Evolutionary conservation across 2,113 vertebrate species (phyloP).

Genomic region (Salvelinus sp.): DNA sequence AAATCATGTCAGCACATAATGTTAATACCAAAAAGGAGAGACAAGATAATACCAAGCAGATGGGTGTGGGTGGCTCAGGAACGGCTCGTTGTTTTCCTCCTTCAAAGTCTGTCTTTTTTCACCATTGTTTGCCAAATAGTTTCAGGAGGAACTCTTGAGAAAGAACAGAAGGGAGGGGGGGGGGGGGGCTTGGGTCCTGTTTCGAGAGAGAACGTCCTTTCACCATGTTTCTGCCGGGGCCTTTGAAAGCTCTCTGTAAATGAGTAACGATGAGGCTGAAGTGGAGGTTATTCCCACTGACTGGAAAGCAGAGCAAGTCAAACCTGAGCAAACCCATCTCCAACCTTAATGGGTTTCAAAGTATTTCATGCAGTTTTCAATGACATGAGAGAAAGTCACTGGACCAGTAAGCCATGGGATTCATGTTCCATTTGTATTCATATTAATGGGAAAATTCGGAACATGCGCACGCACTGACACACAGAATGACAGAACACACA

Average conservation of each 20-base stretch:
- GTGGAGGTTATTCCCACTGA: conserved; percentile 29
- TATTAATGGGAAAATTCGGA: neutral
- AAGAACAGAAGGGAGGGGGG: conserved; percentile 73
- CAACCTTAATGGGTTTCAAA: neutral
- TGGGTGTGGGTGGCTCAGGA: conserved; percentile 80
- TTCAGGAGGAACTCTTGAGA: conserved; percentile 79
- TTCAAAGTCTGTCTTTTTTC: conserved; percentile 72
- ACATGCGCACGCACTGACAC: neutral
- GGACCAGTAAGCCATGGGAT: too few species aligned
- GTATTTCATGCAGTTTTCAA: neutral
- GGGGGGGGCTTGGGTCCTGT: conserved; percentile 68
- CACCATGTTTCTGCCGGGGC: conserved; percentile 50
- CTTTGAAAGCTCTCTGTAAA: conserved; percentile 59
- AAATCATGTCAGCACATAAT: conserved; percentile 72
- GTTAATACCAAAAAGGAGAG: conserved; percentile 71
- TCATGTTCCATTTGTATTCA: neutral
- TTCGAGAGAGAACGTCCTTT: conserved; percentile 62
- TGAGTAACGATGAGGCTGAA: conserved; percentile 37
- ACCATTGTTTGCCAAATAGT: conserved; percentile 77
- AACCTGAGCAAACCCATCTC: conserved; percentile 16
- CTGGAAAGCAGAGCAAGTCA: conserved; percentile 20
- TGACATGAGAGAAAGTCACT: neutral
- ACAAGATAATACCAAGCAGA: conserved; percentile 78
- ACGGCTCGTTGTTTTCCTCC: conserved; percentile 75
- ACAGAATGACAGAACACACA: neutral